A percentile compares a stretch with the other conserved stretches of the same genome.
Conservation (phyloP, 2,797 vertebrate species). For the Alosa sapidissima region DNA sequence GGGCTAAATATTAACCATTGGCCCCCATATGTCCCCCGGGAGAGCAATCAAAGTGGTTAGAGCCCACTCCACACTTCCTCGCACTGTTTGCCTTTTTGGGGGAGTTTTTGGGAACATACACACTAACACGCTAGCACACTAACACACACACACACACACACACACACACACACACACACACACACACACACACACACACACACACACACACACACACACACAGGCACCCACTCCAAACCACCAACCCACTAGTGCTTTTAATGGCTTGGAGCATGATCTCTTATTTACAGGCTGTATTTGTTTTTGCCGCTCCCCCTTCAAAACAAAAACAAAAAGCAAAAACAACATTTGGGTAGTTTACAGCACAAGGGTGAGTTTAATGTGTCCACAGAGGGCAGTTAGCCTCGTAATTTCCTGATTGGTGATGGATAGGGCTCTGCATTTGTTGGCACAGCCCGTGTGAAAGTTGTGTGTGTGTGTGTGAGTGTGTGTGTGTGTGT, state of each 20-base stretch:
- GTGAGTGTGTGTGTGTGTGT: neutral
- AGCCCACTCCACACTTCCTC: neutral
- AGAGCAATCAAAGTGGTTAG: neutral
- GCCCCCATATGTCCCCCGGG: neutral
- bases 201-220: neutral
- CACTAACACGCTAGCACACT: neutral
- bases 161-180: neutral
- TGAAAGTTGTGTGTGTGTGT: neutral
- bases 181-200: slow-evolving; percentile 8
- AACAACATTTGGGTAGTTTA: neutral
- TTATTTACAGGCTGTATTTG: neutral
- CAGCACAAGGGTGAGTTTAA: neutral
- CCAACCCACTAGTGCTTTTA: neutral
- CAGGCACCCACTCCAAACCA: neutral
- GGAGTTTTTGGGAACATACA: neutral
- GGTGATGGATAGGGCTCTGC: slow-evolving; percentile 11
- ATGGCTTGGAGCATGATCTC: neutral
- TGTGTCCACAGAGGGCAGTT: neutral
- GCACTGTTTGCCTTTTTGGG: neutral
- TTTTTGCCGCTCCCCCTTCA: neutral
- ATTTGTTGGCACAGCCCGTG: neutral
- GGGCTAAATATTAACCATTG: slow-evolving; percentile 16
- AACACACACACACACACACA: slow-evolving; percentile 5
- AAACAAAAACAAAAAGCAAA: no score
- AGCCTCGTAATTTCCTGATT: slow-evolving; percentile 21